Base-by-base conservation (phyloP, 2,113 vertebrate genomes). In the Ageneiosus marmoratus region DNA sequence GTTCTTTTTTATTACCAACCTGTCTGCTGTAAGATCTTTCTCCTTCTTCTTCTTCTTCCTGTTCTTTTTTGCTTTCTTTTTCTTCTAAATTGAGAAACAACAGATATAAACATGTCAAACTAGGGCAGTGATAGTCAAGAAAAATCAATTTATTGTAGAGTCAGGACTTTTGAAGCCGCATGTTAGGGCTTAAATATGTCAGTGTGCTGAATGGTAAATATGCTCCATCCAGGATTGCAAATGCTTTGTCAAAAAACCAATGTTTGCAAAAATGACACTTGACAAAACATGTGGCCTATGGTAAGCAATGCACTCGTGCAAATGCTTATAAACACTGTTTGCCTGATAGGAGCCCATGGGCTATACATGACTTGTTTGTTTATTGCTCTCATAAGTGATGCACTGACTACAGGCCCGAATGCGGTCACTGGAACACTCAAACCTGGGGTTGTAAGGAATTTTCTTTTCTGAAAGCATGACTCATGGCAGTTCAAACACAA, bases 1-100 rank as follows among this genome's bases (percentile, higher is more conserved):
- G 16, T 70, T 24, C n/a, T 12, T 7, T 41, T 24, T 46, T 27
- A 24, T 67, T 37, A 83, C 87, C 67, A 86, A 96, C 96, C 96
- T 95, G 91, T 94, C 90, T 22, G 91, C 88, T 0, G 95, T 96
- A 56, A 94, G 88, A 27, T 96, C 95, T 82, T 84, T 91, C 1
- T 93, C 94, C 80, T 94, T 87, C 83, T 94, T 87, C 86, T 93
- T 94, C 0, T 83, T 89, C 83, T 88, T 95, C 75, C 22, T 55
- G 18, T 22, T 55, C 53, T 55, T 41, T 80, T 88, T 90, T 1
- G 72, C 88, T 90, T 92, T 92, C 87, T 85, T 94, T 53, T 88
- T 87, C 75, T 86, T 89, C 92, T 94, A 63, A 51, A 85, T 53
- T 51, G 70, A 75, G 24, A 58, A 82, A 73, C 5, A 56, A 9